Evolutionary conservation across 2,888 invertebrate species (phyloP).

Genomic region (Drosophila cognata): DNA sequence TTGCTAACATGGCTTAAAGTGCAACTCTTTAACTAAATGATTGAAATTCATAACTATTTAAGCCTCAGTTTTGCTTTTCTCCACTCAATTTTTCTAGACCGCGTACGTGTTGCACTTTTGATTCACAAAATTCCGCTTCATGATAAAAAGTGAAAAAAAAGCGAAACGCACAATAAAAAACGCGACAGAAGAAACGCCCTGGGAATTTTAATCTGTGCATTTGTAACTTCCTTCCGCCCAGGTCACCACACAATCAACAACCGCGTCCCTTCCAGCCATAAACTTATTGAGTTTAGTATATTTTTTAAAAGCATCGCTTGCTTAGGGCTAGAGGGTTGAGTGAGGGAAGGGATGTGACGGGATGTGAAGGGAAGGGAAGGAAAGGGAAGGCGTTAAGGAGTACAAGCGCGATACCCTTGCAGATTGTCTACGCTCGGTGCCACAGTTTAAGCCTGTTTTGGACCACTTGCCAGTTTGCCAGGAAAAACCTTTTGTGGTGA

Average conservation of each 20-base stretch:
- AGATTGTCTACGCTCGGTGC: conserved; percentile 45
- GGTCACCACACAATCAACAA: conserved; percentile 47
- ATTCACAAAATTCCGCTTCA: conserved; percentile 41
- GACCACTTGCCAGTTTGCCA: conserved; percentile 42
- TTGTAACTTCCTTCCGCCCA: conserved; percentile 69
- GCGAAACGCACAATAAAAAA: conserved; percentile 46
- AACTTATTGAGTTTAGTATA: conserved; percentile 68
- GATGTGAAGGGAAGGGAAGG: background rate
- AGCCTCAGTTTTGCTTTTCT: conserved; percentile 11
- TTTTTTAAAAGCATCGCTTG: conserved; percentile 60
- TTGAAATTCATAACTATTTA: conserved; percentile 12
- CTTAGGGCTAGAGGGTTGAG: conserved; percentile 28
- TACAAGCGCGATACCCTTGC: conserved; percentile 35
- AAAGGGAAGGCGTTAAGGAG: conserved; percentile 4
- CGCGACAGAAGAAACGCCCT: conserved; percentile 55
- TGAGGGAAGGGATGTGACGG: conserved; percentile 3
- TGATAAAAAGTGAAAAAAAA: background rate
- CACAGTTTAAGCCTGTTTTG: conserved; percentile 24
- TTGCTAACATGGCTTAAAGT: background rate
- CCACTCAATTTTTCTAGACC: conserved; percentile 20
- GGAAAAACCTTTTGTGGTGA: conserved; percentile 57
- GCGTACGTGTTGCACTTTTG: conserved; percentile 63
- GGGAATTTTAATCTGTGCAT: conserved; percentile 70
- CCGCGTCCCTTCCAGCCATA: conserved; percentile 40
- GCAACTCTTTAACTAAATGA: background rate